phyloP scores from a whole-genome alignment of 1,140 invertebrate species.

The Drosophila mauritiana region DNA sequence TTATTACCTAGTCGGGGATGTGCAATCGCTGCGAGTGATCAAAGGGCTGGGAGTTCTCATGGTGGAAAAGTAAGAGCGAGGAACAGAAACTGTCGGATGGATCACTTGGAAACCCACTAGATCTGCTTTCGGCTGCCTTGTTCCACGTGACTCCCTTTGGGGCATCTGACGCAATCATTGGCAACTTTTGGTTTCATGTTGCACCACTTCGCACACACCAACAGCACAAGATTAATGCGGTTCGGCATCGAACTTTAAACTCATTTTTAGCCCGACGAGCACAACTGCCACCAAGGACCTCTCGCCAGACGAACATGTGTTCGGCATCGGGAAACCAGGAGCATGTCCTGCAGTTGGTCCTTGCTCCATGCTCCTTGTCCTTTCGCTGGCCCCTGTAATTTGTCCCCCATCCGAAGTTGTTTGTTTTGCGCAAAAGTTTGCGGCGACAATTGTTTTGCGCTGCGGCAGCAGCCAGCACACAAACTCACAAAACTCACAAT shows the following conservation, averaged over 20 bases:
- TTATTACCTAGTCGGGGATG: conserved; percentile 74
- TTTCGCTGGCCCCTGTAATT: conserved; percentile 55
- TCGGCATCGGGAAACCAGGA: conserved; percentile 52
- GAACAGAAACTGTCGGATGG: conserved; percentile 7
- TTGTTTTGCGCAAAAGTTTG: conserved; percentile 69
- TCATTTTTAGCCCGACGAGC: conserved; percentile 56
- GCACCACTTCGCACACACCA: conserved; percentile 13
- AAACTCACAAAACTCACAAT: background rate
- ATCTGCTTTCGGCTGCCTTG: background rate
- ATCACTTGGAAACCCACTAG: conserved; percentile 19
- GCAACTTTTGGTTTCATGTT: conserved; percentile 50
- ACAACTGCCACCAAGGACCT: conserved; percentile 34
- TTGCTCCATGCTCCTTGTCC: conserved; percentile 24
- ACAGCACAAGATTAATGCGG: conserved; percentile 58
- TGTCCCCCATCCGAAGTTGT: conserved; percentile 41
- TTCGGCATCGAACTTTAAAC: conserved; percentile 69
- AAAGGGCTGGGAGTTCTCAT: conserved; percentile 1
- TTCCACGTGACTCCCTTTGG: conserved; percentile 23
- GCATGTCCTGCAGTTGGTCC: conserved; percentile 37
- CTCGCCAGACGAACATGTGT: conserved; percentile 37
- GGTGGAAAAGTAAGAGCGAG: background rate
- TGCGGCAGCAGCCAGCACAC: conserved; percentile 31
- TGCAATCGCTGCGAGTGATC: conserved; percentile 33
- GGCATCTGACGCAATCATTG: conserved; percentile 46
- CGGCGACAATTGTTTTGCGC: conserved; percentile 74